Evolutionary conservation across 1,140 invertebrate species (phyloP).

Genomic region (Ridgeia piscesae): DNA sequence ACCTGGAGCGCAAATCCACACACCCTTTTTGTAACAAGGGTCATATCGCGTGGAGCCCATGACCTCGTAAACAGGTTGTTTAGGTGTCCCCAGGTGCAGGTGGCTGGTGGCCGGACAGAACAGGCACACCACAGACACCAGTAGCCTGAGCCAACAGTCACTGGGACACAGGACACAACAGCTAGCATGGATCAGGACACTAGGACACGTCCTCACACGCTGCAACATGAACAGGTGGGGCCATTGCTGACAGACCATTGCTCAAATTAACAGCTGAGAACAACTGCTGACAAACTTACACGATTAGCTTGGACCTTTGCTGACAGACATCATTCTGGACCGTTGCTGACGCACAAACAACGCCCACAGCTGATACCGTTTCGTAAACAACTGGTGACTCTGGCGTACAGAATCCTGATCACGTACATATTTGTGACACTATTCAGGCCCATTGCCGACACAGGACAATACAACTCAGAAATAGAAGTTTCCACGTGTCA

Average conservation of each 20-base stretch:
- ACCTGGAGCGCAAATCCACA: not conserved
- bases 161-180: not conserved
- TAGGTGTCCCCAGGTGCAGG: not conserved
- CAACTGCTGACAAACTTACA: not conserved
- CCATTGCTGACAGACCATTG: not conserved
- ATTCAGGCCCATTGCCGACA: not conserved
- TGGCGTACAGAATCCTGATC: too few relatives aligned
- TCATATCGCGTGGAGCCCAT: not conserved
- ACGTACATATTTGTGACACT: too few relatives aligned
- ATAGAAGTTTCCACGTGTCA: not conserved
- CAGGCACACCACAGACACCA: not conserved
- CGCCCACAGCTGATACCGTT: too few relatives aligned
- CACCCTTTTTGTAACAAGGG: not conserved
- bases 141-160: not conserved
- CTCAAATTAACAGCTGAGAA: not conserved
- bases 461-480: not conserved
- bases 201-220: not conserved
- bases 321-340: not conserved
- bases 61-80: not conserved
- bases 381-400: too few relatives aligned
- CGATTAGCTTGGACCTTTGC: not conserved
- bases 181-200: not conserved
- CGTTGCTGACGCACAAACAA: not conserved
- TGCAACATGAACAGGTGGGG: not conserved
- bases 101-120: not conserved